Conservation (phyloP, 2,113 vertebrate species). For the Capreolus pygargus region DNA sequence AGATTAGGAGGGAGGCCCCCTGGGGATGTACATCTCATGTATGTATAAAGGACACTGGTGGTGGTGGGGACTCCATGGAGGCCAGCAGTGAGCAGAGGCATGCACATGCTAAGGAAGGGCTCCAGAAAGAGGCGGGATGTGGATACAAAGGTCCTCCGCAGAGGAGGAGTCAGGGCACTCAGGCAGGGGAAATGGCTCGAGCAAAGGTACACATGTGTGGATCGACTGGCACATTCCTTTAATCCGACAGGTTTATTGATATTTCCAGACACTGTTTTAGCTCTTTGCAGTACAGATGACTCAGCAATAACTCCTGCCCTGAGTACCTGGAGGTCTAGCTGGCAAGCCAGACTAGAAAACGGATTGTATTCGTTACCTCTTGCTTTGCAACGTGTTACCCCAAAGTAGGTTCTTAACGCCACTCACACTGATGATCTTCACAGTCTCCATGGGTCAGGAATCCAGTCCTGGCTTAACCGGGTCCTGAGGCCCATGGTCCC, state of each 20-base stretch:
- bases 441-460: neutral
- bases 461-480: neutral
- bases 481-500: neutral
- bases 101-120: neutral
- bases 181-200: neutral
- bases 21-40: neutral
- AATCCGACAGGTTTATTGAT: rapidly evolving
- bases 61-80: neutral
- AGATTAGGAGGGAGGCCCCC: neutral
- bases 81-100: neutral
- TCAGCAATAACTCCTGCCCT: neutral
- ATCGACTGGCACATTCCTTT: neutral
- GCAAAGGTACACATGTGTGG: neutral
- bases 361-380: neutral
- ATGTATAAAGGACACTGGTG: rapidly evolving
- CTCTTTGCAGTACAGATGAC: neutral
- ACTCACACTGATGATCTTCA: rapidly evolving
- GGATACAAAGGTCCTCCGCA: no score
- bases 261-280: neutral
- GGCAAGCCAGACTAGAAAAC: neutral
- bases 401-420: neutral
- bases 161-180: neutral
- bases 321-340: neutral
- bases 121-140: neutral
- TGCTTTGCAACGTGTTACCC: neutral